Conservation (phyloP, 1,140 invertebrate genomes). For the Ridgeia piscesae region DNA sequence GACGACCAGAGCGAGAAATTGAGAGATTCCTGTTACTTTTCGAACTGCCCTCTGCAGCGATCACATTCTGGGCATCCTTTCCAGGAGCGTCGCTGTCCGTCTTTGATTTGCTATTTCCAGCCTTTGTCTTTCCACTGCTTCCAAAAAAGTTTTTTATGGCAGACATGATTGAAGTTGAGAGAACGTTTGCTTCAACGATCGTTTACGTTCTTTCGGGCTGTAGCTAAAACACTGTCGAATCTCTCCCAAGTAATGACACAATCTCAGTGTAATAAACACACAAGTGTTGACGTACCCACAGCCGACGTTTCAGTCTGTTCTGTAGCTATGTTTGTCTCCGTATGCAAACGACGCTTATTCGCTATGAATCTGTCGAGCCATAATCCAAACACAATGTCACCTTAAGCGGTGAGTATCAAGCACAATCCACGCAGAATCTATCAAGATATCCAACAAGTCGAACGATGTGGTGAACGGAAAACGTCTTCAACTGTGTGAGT, state of each 20-base stretch:
- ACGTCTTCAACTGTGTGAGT: background rate
- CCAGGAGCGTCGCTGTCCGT: background rate
- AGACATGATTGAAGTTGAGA: background rate
- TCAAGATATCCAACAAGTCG: background rate
- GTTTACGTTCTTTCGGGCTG: background rate
- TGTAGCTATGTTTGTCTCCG: background rate
- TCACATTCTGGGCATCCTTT: background rate
- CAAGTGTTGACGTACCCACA: background rate
- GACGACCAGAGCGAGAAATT: background rate
- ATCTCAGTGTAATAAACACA: background rate
- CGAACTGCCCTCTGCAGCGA: background rate
- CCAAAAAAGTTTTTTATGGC: too few species aligned
- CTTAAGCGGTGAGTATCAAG: background rate
- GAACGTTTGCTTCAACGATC: background rate
- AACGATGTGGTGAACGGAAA: too few species aligned
- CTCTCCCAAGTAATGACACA: background rate
- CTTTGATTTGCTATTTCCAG: background rate
- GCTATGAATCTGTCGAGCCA: background rate
- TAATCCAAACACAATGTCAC: background rate
- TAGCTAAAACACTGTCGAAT: background rate
- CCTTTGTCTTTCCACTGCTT: background rate
- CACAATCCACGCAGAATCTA: background rate
- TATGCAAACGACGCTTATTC: background rate
- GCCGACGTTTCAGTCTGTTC: background rate
- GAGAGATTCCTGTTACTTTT: background rate